Evolutionary conservation across 2,113 vertebrate genomes (phyloP).

Genomic region (Crocuta crocuta): DNA sequence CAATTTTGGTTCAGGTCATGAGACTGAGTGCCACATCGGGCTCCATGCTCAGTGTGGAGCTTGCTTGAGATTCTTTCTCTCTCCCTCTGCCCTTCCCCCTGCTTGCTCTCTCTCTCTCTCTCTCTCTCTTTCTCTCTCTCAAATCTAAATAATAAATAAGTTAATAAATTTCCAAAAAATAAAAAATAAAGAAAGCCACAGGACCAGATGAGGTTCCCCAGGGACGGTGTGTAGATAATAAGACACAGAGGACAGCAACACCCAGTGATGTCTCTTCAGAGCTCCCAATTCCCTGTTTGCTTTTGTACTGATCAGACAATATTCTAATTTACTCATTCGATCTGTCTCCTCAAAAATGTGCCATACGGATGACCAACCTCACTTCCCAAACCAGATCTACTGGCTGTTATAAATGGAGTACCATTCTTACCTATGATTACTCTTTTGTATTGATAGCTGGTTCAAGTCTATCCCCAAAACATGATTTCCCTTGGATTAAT

Average conservation of each 20-base stretch:
- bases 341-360: neutral
- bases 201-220: neutral
- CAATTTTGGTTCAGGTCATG: too few relatives aligned
- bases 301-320: neutral
- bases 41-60: too few relatives aligned
- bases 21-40: too few relatives aligned
- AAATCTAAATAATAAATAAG: too few relatives aligned
- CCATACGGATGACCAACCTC: neutral
- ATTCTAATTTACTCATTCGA: neutral
- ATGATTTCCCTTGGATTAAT: neutral
- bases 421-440: neutral
- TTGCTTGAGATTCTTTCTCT: too few relatives aligned
- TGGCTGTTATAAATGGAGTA: neutral
- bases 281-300: neutral
- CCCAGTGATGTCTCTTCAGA: neutral
- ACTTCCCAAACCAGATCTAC: neutral
- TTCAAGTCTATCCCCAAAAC: neutral
- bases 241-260: neutral
- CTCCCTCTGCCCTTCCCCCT: too few relatives aligned
- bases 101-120: too few relatives aligned
- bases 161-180: too few relatives aligned
- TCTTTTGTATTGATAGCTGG: neutral
- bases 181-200: neutral
- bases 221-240: neutral
- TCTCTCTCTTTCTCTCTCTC: too few relatives aligned